These are phyloP conservation scores for Mormyrus lacerda DNA, from an alignment of 2,113 vertebrate genomes.

Conservation along the genomic window DNA sequence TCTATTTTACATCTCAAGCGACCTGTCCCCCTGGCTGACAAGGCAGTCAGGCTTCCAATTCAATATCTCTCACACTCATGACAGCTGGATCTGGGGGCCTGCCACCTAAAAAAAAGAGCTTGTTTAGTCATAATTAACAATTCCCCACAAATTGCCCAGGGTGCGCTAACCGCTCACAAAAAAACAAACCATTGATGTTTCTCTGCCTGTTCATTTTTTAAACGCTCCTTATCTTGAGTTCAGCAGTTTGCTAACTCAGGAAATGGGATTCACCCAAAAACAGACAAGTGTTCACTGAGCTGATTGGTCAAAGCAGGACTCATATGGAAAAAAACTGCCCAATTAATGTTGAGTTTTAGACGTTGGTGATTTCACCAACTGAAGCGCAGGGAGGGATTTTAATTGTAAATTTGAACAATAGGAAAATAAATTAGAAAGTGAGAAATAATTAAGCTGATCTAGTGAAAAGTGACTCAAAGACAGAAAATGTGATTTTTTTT, in stretches of 20 bases:
- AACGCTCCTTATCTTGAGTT: constrained; percentile 38
- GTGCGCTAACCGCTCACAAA: constrained; percentile 61
- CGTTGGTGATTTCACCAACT: constrained; percentile 28
- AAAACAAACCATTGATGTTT: constrained; percentile 57
- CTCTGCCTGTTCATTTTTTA: constrained; percentile 54
- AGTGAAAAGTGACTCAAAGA: constrained; percentile 15
- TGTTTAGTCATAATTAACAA: constrained; percentile 68
- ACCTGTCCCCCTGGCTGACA: constrained; percentile 53
- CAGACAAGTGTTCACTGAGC: background rate
- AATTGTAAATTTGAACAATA: constrained; percentile 6
- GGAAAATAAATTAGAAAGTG: background rate
- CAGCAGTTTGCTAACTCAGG: constrained; percentile 45
- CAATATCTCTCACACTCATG: constrained; percentile 57
- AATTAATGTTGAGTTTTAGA: constrained; percentile 45
- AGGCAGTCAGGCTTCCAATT: constrained; percentile 57
- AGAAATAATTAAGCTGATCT: constrained; percentile 16
- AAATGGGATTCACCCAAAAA: constrained; percentile 32
- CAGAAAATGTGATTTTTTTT: constrained; percentile 14
- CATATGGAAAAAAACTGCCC: constrained; percentile 7
- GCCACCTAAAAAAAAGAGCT: constrained; percentile 57
- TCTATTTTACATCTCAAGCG: constrained; percentile 47
- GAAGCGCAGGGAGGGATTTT: background rate
- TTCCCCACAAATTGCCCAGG: constrained; percentile 61
- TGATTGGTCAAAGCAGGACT: background rate
- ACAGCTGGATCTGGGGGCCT: constrained; percentile 57